Conservation (phyloP, 2,797 vertebrate species). For the Spinibarbus caldwelli region DNA sequence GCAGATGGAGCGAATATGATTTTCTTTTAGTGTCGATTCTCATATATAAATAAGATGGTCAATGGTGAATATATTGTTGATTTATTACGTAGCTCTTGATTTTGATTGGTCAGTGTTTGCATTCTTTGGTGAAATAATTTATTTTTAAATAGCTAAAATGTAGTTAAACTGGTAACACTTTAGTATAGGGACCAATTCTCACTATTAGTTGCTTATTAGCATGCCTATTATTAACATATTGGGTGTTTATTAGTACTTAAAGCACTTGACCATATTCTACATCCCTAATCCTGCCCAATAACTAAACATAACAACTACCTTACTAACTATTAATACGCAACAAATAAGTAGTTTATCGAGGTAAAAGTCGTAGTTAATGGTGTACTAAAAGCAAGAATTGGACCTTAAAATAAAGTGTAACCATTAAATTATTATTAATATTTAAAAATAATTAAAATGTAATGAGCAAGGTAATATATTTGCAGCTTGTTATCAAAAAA, state of each 20-base stretch:
- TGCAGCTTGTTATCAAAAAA: not conserved
- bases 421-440: not conserved
- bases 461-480: not conserved
- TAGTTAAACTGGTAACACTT: not conserved
- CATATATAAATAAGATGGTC: not conserved
- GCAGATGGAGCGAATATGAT: no score
- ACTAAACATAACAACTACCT: not conserved
- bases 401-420: no score
- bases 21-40: no score
- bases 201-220: not conserved
- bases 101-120: not conserved
- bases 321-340: not conserved
- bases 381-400: no score
- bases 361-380: not conserved
- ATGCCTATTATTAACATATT: not conserved
- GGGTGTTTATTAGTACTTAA: not conserved
- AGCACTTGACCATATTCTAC: no score
- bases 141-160: not conserved
- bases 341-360: no score
- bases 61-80: not conserved
- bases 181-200: not conserved
- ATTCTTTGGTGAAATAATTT: not conserved
- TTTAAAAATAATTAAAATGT: not conserved
- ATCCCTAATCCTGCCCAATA: not conserved
- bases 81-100: not conserved